phyloP scores from a whole-genome alignment of 1,140 invertebrate species.

The Kradibia gibbosae region DNA sequence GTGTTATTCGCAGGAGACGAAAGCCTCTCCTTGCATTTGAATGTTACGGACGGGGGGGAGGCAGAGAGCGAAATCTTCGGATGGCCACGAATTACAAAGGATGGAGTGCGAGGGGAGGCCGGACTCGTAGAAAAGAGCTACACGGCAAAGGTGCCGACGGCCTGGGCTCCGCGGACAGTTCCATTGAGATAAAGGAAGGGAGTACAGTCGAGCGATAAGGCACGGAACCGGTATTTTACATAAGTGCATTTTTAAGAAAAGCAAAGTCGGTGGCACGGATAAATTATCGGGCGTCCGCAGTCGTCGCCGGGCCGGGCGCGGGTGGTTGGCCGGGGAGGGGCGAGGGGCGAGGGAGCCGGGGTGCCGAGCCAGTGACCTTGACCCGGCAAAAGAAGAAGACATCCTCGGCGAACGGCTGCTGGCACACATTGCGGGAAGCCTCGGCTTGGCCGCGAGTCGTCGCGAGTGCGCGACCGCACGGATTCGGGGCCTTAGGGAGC shows the following conservation, averaged over 20 bases:
- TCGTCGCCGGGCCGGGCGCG: not conserved
- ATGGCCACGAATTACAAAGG: too few species aligned
- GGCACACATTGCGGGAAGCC: conserved; percentile 59
- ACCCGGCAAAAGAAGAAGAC: conserved; percentile 20
- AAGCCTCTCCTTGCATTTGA: too few species aligned
- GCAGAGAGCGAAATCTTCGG: too few species aligned
- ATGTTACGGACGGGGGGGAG: too few species aligned
- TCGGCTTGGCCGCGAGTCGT: not conserved
- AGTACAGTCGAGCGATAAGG: not conserved
- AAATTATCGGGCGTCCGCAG: not conserved
- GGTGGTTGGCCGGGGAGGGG: not conserved
- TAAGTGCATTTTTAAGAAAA: conserved; percentile 2
- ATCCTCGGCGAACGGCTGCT: conserved; percentile 49
- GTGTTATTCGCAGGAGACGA: too few species aligned
- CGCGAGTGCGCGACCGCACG: not conserved
- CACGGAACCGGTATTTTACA: not conserved
- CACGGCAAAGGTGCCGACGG: not conserved
- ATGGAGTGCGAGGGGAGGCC: too few species aligned
- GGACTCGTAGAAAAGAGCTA: not conserved
- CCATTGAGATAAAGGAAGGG: not conserved
- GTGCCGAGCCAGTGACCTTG: conserved; percentile 17
- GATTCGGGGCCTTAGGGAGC: not conserved
- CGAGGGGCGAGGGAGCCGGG: not conserved
- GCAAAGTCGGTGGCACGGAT: not conserved
- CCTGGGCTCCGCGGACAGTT: not conserved